Percentiles rank a stretch among this genome's conserved stretches.
These are phyloP conservation scores for Beroe ovata DNA, from an alignment of 37 sponge, comb jelly and placozoan species.

Conservation along the genomic window DNA sequence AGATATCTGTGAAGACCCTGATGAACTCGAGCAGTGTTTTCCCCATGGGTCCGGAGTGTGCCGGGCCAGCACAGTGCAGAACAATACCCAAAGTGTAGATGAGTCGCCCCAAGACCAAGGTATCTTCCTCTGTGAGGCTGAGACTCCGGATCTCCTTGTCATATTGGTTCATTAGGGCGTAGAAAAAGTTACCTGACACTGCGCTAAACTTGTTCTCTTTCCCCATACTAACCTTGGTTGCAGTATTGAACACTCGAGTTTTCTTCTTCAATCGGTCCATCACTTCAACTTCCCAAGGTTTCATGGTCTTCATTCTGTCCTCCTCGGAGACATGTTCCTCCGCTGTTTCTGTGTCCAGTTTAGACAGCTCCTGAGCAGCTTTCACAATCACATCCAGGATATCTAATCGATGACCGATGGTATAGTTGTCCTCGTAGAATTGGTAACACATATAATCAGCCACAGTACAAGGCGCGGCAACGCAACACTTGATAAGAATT, in stretches of 20 bases:
- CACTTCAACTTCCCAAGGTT: slow-evolving; percentile 58
- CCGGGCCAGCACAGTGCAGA: slow-evolving; percentile 44
- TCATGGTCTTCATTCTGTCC: slow-evolving; percentile 16
- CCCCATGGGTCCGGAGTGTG: slow-evolving; percentile 41
- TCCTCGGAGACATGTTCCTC: slow-evolving; percentile 2
- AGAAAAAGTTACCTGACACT: slow-evolving; percentile 46
- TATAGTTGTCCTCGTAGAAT: slow-evolving; percentile 61
- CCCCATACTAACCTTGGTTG: slow-evolving; percentile 26
- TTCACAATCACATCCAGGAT: slow-evolving; percentile 37
- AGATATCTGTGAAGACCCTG: slow-evolving; percentile 49
- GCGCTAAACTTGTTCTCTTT: slow-evolving; percentile 51
- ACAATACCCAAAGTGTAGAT: slow-evolving; percentile 56
- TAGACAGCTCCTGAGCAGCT: background rate
- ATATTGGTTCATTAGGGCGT: slow-evolving; percentile 62
- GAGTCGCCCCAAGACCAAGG: slow-evolving; percentile 43
- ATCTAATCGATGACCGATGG: slow-evolving; percentile 19
- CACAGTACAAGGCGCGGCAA: slow-evolving; percentile 33
- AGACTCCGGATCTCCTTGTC: slow-evolving; percentile 21
- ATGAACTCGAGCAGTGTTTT: slow-evolving; percentile 36
- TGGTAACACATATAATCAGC: slow-evolving; percentile 51
- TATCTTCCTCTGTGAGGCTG: slow-evolving; percentile 49
- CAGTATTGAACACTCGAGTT: slow-evolving; percentile 18
- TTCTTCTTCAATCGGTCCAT: slow-evolving; percentile 43
- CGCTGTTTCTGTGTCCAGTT: background rate
- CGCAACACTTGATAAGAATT: slow-evolving; percentile 22